Evolutionary conservation across 2,113 vertebrate genomes (phyloP).

Genomic region (Acrocephalus arundinaceus): DNA sequence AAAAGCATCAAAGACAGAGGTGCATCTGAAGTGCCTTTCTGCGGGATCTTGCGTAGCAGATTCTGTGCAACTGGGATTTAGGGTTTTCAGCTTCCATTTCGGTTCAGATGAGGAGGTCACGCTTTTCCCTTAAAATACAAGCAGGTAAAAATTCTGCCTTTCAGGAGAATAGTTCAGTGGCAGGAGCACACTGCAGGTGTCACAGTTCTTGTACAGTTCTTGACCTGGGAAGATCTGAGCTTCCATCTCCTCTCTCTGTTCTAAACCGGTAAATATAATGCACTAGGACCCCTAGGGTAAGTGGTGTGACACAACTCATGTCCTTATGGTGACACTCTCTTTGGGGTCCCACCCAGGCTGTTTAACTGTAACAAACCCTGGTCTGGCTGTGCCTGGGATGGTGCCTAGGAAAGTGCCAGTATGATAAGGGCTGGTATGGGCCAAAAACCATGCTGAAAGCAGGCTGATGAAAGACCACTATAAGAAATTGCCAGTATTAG

Average conservation of each 20-base stretch:
- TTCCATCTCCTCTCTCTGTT: background rate
- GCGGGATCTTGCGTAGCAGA: background rate
- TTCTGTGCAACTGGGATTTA: background rate
- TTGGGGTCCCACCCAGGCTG: background rate
- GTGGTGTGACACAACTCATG: background rate
- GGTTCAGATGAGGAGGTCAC: background rate
- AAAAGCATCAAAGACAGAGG: background rate
- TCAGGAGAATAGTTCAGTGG: background rate
- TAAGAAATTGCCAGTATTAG: background rate
- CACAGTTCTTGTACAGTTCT: background rate
- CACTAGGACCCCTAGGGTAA: background rate
- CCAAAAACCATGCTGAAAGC: background rate
- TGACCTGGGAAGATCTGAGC: background rate
- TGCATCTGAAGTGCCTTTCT: background rate
- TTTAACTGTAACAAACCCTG: background rate
- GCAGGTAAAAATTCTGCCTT: background rate
- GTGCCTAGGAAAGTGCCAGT: background rate
- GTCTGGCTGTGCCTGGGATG: accelerated
- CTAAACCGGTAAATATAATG: background rate
- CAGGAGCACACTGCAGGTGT: background rate
- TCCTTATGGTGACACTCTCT: background rate
- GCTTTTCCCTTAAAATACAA: background rate
- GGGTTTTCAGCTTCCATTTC: background rate
- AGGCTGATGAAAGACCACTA: background rate
- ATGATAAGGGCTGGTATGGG: background rate